These are phyloP conservation scores for Halictus quadricinctus DNA, from an alignment of 2,888 invertebrate species.

Conservation along the genomic window DNA sequence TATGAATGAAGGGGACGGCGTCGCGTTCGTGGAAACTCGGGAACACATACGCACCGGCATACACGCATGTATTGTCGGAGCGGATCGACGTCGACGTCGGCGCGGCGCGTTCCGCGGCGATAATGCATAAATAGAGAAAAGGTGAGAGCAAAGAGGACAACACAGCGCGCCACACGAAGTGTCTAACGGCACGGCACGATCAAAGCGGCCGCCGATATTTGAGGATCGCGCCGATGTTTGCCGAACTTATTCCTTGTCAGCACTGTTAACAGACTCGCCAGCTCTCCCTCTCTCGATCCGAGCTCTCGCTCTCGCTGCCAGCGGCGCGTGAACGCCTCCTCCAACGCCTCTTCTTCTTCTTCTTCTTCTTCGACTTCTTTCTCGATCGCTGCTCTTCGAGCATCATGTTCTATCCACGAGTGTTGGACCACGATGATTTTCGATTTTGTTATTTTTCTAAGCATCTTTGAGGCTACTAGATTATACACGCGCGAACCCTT, in stretches of 20 bases:
- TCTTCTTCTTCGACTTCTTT: background rate
- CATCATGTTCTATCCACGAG: background rate
- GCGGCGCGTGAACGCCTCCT: background rate
- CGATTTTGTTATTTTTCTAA: too few species aligned
- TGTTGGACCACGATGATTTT: too few species aligned
- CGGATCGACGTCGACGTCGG: constrained; percentile 37
- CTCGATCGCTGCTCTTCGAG: background rate
- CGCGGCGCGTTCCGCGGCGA: constrained; percentile 42
- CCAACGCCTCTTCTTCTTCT: background rate
- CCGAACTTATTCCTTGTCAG: constrained; percentile 80
- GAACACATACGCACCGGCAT: background rate
- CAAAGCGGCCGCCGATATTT: constrained; percentile 79
- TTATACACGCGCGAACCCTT: too few species aligned
- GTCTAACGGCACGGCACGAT: constrained; percentile 76
- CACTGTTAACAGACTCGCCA: constrained; percentile 77
- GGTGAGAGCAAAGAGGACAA: constrained; percentile 72
- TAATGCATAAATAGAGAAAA: constrained; percentile 70
- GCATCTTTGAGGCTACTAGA: too few species aligned
- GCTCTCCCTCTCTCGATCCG: constrained; percentile 45
- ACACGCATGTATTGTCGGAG: background rate
- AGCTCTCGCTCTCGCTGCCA: constrained; percentile 1
- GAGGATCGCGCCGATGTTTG: constrained; percentile 80
- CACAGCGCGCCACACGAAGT: constrained; percentile 59
- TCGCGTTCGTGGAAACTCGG: constrained; percentile 54
- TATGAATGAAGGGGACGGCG: constrained; percentile 54